Evolutionary conservation across 2,797 vertebrate genomes (phyloP).

Genomic region (Lerista edwardsae): DNA sequence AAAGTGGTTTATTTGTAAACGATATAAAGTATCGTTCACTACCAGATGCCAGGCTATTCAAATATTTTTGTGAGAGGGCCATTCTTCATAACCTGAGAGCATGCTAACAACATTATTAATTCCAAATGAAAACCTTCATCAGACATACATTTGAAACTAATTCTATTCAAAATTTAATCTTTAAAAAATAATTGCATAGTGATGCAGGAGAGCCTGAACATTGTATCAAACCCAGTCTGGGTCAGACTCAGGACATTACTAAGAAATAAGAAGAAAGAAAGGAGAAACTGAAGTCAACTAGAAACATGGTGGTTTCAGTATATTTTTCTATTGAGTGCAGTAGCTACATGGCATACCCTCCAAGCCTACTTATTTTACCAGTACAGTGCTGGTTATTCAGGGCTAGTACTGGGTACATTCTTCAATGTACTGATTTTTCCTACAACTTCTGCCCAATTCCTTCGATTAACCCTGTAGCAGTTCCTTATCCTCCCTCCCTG

Average conservation of each 20-base stretch:
- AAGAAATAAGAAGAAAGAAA: slow-evolving; percentile 52
- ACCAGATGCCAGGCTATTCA: neutral
- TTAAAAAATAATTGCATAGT: neutral
- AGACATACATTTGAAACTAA: neutral
- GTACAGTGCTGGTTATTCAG: slow-evolving; percentile 69
- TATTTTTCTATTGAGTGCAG: slow-evolving; percentile 64
- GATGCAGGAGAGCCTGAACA: slow-evolving; percentile 68
- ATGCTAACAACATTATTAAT: neutral
- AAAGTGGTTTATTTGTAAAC: too few relatives aligned
- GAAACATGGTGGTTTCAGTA: slow-evolving; percentile 71
- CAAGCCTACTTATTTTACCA: slow-evolving; percentile 61
- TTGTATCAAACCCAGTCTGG: slow-evolving; percentile 73
- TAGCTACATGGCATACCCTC: slow-evolving; percentile 73
- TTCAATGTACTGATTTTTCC: slow-evolving; percentile 57
- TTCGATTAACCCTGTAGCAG: slow-evolving; percentile 46
- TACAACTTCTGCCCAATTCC: slow-evolving; percentile 50
- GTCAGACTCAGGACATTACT: slow-evolving; percentile 78
- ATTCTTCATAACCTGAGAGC: neutral
- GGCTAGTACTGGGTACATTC: slow-evolving; percentile 66
- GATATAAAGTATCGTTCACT: too few relatives aligned
- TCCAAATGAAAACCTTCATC: neutral
- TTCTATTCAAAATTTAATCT: slow-evolving; percentile 9
- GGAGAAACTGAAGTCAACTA: slow-evolving; percentile 59
- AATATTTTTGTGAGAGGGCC: neutral
- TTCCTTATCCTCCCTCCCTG: slow-evolving; percentile 39